Conservation (phyloP, 1,140 invertebrate genomes). For the Colletes gigas region DNA sequence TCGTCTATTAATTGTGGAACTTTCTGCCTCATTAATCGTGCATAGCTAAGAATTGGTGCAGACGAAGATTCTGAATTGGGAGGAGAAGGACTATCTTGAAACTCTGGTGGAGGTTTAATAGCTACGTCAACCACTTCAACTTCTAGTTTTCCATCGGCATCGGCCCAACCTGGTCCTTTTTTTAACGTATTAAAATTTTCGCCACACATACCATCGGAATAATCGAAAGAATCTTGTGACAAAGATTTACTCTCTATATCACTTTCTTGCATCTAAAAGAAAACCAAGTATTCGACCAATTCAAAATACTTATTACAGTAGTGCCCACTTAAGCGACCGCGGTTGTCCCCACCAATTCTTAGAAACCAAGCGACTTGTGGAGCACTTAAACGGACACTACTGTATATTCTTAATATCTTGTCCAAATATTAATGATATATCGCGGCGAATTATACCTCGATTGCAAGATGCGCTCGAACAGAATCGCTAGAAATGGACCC, state of each 20-base stretch:
- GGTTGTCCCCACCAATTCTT: too few relatives aligned
- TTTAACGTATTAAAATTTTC: constrained; percentile 91
- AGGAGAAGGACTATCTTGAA: constrained; percentile 85
- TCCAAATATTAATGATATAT: neutral
- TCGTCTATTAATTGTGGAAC: constrained; percentile 70
- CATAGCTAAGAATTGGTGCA: constrained; percentile 71
- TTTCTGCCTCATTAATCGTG: constrained; percentile 62
- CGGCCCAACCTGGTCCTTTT: constrained; percentile 86
- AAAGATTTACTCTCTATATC: constrained; percentile 85
- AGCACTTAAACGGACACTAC: too few relatives aligned
- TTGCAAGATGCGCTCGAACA: constrained; percentile 78
- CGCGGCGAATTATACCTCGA: constrained; percentile 70
- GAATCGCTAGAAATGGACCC: constrained; percentile 81
- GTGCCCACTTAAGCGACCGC: too few relatives aligned
- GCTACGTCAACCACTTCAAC: constrained; percentile 81
- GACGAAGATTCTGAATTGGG: constrained; percentile 75
- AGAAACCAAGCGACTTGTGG: too few relatives aligned
- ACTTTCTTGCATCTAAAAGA: constrained; percentile 84
- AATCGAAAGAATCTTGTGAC: constrained; percentile 86
- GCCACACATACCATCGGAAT: constrained; percentile 87
- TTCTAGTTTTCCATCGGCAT: constrained; percentile 76
- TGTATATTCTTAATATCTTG: neutral
- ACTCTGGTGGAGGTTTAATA: constrained; percentile 90
- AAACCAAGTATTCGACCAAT: neutral
- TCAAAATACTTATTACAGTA: neutral